Conservation (phyloP, 2,113 vertebrate genomes). For the Neoarius graeffei region DNA sequence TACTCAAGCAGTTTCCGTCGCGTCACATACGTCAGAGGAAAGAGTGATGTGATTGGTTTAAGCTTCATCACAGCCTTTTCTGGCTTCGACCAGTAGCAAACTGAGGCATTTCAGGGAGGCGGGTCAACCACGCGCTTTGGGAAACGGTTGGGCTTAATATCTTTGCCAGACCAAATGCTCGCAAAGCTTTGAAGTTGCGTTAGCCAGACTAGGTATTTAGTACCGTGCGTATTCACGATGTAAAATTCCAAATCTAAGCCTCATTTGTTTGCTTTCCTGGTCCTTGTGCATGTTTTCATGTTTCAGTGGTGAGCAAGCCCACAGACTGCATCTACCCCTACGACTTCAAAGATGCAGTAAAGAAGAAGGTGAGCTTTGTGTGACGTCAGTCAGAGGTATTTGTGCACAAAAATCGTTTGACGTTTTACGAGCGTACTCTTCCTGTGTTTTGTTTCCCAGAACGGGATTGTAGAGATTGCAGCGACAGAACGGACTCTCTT, state of each 20-base stretch:
- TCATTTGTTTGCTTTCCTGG: neutral
- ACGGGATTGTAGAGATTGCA: slow-evolving; percentile 89
- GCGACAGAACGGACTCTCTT: slow-evolving; percentile 89
- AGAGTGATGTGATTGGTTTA: too few relatives aligned
- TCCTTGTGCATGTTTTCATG: neutral
- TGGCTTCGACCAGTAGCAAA: too few relatives aligned
- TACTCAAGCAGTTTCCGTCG: too few relatives aligned
- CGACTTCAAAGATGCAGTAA: slow-evolving; percentile 85
- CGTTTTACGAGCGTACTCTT: neutral
- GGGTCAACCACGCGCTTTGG: too few relatives aligned
- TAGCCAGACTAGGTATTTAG: too few relatives aligned
- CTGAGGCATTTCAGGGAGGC: too few relatives aligned
- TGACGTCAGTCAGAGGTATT: neutral
- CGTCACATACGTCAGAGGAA: too few relatives aligned
- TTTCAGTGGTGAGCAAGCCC: slow-evolving; percentile 88
- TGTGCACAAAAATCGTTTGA: neutral
- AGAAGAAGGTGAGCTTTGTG: slow-evolving; percentile 79
- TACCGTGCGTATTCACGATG: too few relatives aligned
- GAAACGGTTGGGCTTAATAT: too few relatives aligned
- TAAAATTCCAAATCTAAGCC: neutral
- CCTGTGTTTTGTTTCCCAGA: slow-evolving; percentile 68
- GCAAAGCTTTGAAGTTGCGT: too few relatives aligned
- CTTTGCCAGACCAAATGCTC: too few relatives aligned
- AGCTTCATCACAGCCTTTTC: too few relatives aligned
- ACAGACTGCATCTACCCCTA: slow-evolving; percentile 93